Evolutionary conservation across 2,113 vertebrate genomes (phyloP).

Genomic region (Lagenorhynchus albirostris): DNA sequence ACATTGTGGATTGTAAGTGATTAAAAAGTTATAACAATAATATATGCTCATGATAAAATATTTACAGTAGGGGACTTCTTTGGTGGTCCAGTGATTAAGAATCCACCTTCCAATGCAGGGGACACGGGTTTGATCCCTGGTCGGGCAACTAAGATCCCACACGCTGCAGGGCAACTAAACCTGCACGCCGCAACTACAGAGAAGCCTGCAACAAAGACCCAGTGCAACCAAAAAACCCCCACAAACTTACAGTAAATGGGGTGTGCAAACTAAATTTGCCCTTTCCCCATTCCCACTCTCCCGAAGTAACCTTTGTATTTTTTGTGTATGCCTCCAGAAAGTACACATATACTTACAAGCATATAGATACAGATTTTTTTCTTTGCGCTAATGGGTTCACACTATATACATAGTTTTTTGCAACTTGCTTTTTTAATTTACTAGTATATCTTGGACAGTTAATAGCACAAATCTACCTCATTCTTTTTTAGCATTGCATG

Average conservation of each 20-base stretch:
- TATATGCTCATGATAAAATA: background rate
- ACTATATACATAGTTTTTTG: background rate
- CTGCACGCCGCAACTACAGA: no score
- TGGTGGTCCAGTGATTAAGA: no score
- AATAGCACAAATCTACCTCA: background rate
- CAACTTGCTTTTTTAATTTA: background rate
- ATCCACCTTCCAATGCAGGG: no score
- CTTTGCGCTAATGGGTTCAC: background rate
- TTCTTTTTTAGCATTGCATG: background rate
- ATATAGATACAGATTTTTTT: background rate
- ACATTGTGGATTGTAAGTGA: background rate
- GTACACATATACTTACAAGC: background rate
- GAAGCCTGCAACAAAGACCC: no score
- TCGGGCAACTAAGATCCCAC: no score
- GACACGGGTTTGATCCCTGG: no score
- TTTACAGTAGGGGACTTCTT: background rate
- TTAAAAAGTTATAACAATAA: background rate
- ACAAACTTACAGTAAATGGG: background rate
- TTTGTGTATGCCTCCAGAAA: background rate
- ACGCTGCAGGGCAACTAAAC: no score
- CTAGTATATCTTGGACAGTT: background rate
- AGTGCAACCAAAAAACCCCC: no score
- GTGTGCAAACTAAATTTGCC: background rate
- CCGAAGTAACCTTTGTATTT: background rate
- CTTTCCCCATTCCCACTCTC: background rate